A percentile compares a stretch with the other conserved stretches of the same genome.
phyloP scores from a whole-genome alignment of 2,797 vertebrate genomes.

The Parauchenoglanis punctatus region DNA sequence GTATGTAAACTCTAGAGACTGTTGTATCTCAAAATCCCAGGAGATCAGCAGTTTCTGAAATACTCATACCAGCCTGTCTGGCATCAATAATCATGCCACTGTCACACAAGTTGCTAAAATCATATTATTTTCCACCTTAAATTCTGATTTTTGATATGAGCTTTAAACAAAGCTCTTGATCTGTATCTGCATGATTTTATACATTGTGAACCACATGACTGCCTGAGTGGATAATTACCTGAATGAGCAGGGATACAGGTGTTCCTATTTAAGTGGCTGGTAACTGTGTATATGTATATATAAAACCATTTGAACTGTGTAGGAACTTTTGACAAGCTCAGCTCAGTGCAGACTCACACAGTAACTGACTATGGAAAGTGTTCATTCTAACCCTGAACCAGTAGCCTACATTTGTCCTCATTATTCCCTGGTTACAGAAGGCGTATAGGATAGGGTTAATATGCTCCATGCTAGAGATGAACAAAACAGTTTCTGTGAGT shows the following conservation, averaged over 20 bases:
- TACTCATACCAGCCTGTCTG: not conserved
- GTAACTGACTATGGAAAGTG: slow-evolving; percentile 10
- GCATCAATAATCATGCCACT: not conserved
- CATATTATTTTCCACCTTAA: not conserved
- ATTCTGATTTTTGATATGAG: not conserved
- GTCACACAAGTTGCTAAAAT: not conserved
- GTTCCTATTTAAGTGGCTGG: not conserved
- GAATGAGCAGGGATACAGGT: not conserved
- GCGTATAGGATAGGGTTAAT: slow-evolving; percentile 36
- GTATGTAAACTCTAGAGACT: not conserved
- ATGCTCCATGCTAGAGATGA: slow-evolving; percentile 39
- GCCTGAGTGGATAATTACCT: not conserved
- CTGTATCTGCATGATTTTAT: not conserved
- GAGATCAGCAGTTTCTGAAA: not conserved
- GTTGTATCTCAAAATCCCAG: not conserved
- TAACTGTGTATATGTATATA: not conserved
- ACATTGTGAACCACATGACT: not conserved
- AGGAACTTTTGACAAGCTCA: not conserved
- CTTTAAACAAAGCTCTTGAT: not conserved
- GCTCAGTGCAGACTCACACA: slow-evolving; percentile 23
- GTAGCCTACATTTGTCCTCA: slow-evolving; percentile 26
- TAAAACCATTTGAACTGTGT: slow-evolving; percentile 12
- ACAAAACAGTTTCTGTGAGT: slow-evolving; percentile 54
- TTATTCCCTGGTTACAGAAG: slow-evolving; percentile 21
- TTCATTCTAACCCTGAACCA: slow-evolving; percentile 12